phyloP scores from a whole-genome alignment of 2,888 invertebrate genomes.

The Trichogramma dendrolimi region DNA sequence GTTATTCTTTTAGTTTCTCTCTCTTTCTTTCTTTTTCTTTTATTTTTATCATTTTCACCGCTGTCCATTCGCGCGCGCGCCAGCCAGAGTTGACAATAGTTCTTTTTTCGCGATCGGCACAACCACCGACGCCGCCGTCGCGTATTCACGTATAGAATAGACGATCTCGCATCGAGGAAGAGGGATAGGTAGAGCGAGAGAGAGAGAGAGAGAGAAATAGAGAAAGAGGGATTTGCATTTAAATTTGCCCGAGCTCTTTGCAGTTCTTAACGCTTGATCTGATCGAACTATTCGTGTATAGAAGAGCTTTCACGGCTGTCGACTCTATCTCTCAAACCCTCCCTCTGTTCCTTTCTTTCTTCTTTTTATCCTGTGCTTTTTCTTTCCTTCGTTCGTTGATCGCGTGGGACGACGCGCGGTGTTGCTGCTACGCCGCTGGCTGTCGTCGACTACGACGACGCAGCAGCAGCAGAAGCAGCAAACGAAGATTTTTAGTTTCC shows the following conservation, averaged over 20 bases:
- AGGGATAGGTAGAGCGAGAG: no score
- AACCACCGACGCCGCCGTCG: conserved; percentile 4
- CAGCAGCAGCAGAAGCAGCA: no score
- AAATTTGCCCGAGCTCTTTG: conserved; percentile 13
- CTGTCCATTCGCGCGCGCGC: no score
- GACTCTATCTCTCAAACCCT: no score
- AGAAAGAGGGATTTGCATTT: conserved; percentile 21
- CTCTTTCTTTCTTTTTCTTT: conserved; percentile 5
- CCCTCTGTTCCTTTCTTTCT: background rate
- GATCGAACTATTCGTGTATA: background rate
- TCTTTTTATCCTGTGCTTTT: background rate
- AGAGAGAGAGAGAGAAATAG: background rate
- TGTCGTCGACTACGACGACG: no score
- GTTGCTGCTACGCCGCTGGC: no score
- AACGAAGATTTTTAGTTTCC: no score
- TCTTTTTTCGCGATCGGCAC: conserved; percentile 8
- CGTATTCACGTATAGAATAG: background rate
- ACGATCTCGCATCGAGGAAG: background rate
- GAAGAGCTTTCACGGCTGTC: no score
- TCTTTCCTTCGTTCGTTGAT: background rate
- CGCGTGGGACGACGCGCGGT: background rate
- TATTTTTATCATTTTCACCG: background rate
- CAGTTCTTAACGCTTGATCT: conserved; percentile 14
- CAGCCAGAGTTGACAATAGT: no score
- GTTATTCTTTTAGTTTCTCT: background rate